Evolutionary conservation across 1,140 invertebrate species (phyloP).

Genomic region (Mizuhopecten yessoensis): DNA sequence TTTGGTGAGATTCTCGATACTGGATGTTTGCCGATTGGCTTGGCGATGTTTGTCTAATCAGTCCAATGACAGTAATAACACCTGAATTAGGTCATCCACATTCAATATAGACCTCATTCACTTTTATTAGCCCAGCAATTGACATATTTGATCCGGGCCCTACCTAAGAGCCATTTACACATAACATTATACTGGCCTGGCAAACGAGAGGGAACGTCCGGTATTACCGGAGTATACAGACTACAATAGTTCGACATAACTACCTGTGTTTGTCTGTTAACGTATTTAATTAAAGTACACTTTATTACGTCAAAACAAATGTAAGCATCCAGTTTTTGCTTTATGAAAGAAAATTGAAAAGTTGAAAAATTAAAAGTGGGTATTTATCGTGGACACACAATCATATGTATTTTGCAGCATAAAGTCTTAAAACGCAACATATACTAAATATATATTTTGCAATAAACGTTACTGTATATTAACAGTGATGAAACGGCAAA

Average conservation of each 20-base stretch:
- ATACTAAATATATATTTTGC: no score
- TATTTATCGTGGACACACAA: no score
- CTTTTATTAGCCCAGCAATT: slow-evolving; percentile 39
- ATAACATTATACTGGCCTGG: background rate
- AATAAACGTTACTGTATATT: no score
- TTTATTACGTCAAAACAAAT: background rate
- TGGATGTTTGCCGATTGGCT: slow-evolving; percentile 29
- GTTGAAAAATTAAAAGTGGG: no score
- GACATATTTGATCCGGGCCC: slow-evolving; percentile 36
- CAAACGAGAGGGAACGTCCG: background rate
- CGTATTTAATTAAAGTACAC: background rate
- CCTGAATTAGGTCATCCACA: slow-evolving; percentile 37
- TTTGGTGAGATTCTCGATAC: slow-evolving; percentile 37
- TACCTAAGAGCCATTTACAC: slow-evolving; percentile 38
- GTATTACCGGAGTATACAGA: background rate
- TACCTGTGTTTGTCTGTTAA: background rate
- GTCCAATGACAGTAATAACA: slow-evolving; percentile 26
- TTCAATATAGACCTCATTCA: slow-evolving; percentile 22
- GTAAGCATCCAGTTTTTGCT: background rate
- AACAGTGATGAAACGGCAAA: no score
- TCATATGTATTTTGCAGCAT: no score
- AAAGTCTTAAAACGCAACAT: no score
- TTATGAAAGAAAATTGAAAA: no score
- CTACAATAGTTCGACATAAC: background rate
- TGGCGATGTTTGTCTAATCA: slow-evolving; percentile 20